Evolutionary conservation across 2,888 invertebrate species (phyloP), one percentile per base, ranked within the genome.

Genomic region (Ornithoptera alexandrae): DNA sequence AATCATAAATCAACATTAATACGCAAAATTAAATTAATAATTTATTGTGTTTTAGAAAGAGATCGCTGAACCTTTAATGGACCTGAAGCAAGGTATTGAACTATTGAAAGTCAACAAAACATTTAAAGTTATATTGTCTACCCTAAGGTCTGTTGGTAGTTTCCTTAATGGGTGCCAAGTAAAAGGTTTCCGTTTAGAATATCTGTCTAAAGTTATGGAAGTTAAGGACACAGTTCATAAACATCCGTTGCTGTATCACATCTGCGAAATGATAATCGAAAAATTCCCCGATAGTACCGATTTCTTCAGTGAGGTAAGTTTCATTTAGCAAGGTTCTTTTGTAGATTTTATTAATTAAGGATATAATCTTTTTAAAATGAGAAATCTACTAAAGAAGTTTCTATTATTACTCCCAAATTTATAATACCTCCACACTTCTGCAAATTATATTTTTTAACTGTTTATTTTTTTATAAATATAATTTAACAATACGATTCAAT

Each of bases 161-260:
- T 98, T 98, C 86, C 94, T 99, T 72, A 99, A 99, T 86, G 98
- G 98, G 68, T 96, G 96, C 79, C 95, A 95, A 80, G 97, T 97
- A 56, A 98, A 97, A 91, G 99, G 99, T 39, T 99, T 99, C 92
- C 97, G 98, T 85, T 95, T 99, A 76, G 99, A 99, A 82, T 99
- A 99, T 90, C 94, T 99, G 80, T 95, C 98, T 62, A 99, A 99
- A 93, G 97, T 98, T 80, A 98, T 98, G 81, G 98, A 99, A 93
- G 98, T 99, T 60, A 98, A 99, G 92, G 99, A 99, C 89, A 99
- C 99, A 0, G 98, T 99, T 58, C 98, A 99, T 88, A 99, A 99
- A 88, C 99, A 99, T 90, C 98, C 99, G 8, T 93, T 99, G 72
- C 94, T 99, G 72, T 98, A 99, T 89, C 99, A 99, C 88, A 94